Base-by-base conservation (phyloP, 1,140 invertebrate species). In the Subanguina moxae region DNA sequence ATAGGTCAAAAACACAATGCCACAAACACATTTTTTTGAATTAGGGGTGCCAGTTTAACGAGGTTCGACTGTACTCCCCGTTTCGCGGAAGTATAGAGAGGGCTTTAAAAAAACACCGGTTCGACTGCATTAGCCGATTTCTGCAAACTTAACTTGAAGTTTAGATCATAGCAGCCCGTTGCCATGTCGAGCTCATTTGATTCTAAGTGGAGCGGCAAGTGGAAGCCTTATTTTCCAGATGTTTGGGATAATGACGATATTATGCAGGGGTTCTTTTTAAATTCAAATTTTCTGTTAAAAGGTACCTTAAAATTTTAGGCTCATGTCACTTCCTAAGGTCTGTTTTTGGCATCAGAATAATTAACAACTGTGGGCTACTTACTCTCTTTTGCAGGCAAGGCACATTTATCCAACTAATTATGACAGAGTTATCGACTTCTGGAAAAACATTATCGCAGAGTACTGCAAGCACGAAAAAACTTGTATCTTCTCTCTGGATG, bases 381-480 rank as follows among this genome's bases (percentile, higher is more conserved):
- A 13, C 13, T 21, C 1, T 5, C 19, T 57, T 28, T 38, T 68
- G 62, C n/a, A 80, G 71, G 71, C 76, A 1, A 52, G 77, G 57
- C 46, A 64, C 42, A 72, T 82, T 21, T 82, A 79, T 56, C 57
- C 77, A 28, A 67, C 67, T 27, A 79, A 79, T 56, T 76, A 82
- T 48, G 76, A 79, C 38, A 57, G 76, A 38, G 70, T 80, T 25
- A 32, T 79, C 15, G 57, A 68, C 15, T 79, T 79, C 65, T 79
- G 77, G 77, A 69, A 68, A 30, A 64, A 76, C 13, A 52, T 67
- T 15, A 80, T 82, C 56, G 57, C 43, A 7, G 64, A 68, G n/a
- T 80, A 80, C 58, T 79, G 77, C 61, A 48, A 61, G 19, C 57
- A 69, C n/a, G 75, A 82, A 42, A 79, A 82, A 30, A 74, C 63